phyloP scores from a whole-genome alignment of 2,797 vertebrate species.

The Phoebastria nigripes region DNA sequence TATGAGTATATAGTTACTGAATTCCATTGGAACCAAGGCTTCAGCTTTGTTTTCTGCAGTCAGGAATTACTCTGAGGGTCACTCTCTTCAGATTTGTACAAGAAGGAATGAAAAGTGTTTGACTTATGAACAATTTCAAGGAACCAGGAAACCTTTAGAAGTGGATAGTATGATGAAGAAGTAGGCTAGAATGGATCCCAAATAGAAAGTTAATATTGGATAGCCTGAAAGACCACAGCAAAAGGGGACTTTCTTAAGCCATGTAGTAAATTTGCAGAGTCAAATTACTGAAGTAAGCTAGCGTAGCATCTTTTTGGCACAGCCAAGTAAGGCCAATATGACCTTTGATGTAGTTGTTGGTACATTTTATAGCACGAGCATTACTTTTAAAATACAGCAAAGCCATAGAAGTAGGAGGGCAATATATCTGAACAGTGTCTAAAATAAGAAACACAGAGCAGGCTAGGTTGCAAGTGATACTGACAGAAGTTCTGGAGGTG shows the following conservation, averaged over 20 bases:
- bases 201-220: neutral
- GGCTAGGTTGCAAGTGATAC: neutral
- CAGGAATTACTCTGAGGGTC: neutral
- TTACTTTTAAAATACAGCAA: neutral
- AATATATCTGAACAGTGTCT: neutral
- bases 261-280: neutral
- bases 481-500: neutral
- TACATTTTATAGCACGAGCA: fast-evolving
- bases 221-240: neutral
- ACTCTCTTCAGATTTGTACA: neutral
- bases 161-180: neutral
- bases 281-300: neutral
- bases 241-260: neutral
- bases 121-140: neutral
- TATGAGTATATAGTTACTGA: neutral
- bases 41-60: neutral
- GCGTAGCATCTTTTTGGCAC: neutral
- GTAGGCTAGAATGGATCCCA: neutral
- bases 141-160: neutral
- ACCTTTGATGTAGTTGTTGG: neutral
- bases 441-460: neutral
- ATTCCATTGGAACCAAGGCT: neutral
- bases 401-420: neutral
- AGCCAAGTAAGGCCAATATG: neutral
- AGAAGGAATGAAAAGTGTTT: neutral